phyloP scores from a whole-genome alignment of 2,888 invertebrate species.

The Tubulanus polymorphus region DNA sequence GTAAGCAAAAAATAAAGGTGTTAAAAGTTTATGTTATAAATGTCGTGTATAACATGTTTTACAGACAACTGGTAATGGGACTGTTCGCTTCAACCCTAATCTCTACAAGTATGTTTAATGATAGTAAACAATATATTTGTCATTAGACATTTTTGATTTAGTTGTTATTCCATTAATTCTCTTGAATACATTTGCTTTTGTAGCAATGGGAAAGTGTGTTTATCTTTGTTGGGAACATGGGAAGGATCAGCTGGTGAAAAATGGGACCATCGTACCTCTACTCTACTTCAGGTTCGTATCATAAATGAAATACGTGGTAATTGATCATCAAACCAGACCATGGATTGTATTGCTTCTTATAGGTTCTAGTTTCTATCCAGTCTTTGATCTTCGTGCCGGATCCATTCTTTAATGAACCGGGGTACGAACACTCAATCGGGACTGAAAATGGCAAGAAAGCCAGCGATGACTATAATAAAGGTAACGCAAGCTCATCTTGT shows the following conservation, averaged over 20 bases:
- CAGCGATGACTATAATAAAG: conserved; percentile 37
- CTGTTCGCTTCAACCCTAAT: conserved; percentile 89
- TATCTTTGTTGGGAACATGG: conserved; percentile 31
- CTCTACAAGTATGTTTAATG: conserved; percentile 64
- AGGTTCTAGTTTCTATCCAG: conserved; percentile 89
- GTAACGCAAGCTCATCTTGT: conserved; percentile 18
- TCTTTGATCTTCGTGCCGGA: conserved; percentile 87
- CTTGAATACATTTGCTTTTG: not conserved
- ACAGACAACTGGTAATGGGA: conserved; percentile 57
- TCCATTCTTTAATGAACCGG: conserved; percentile 93
- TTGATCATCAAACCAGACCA: no score
- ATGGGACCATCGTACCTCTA: conserved; percentile 29
- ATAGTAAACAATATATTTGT: not conserved
- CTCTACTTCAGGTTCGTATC: conserved; percentile 25
- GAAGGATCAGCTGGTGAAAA: conserved; percentile 27
- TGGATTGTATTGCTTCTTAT: no score
- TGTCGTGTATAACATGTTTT: no score
- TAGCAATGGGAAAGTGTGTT: conserved; percentile 28
- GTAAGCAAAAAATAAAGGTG: no score
- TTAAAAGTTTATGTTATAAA: no score
- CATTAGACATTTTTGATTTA: not conserved
- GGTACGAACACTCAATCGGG: conserved; percentile 85
- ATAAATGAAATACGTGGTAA: no score
- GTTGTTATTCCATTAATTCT: not conserved
- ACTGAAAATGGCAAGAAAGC: conserved; percentile 60